Percentiles rank a stretch among this genome's conserved stretches.
Evolutionary conservation across 2,113 vertebrate genomes (phyloP).

Genomic region (Scalopus aquaticus): DNA sequence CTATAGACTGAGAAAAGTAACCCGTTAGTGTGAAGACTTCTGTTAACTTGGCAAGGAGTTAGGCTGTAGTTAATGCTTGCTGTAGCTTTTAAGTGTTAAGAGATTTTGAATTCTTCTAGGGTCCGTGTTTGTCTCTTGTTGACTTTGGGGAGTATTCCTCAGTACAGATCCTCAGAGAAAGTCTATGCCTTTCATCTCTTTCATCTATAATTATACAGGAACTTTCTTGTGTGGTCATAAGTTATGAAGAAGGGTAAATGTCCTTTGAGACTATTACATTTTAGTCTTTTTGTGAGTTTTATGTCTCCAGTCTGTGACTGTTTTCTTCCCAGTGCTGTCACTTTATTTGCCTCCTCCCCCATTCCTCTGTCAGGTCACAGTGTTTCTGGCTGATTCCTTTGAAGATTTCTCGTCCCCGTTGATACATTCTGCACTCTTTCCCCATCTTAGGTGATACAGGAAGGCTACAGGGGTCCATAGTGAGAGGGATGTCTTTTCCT

Average conservation of each 20-base stretch:
- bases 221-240: neutral
- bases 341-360: neutral
- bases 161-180: neutral
- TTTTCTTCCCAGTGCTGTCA: neutral
- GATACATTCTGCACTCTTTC: accelerated
- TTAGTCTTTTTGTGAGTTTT: neutral
- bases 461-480: neutral
- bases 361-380: neutral
- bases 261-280: neutral
- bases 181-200: neutral
- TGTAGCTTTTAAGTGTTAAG: neutral
- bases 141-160: neutral
- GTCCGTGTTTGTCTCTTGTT: neutral
- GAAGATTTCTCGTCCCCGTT: neutral
- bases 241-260: neutral
- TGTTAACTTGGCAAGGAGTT: neutral
- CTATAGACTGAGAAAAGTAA: neutral
- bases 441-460: neutral
- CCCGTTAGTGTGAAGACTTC: neutral
- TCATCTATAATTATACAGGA: neutral
- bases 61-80: neutral
- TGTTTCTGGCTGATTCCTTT: neutral
- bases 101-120: neutral
- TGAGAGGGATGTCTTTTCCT: neutral
- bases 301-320: neutral